Evolutionary conservation across 1,140 invertebrate genomes (phyloP), one percentile per base, ranked within the genome.

Genomic region (Drosophila aff.): DNA sequence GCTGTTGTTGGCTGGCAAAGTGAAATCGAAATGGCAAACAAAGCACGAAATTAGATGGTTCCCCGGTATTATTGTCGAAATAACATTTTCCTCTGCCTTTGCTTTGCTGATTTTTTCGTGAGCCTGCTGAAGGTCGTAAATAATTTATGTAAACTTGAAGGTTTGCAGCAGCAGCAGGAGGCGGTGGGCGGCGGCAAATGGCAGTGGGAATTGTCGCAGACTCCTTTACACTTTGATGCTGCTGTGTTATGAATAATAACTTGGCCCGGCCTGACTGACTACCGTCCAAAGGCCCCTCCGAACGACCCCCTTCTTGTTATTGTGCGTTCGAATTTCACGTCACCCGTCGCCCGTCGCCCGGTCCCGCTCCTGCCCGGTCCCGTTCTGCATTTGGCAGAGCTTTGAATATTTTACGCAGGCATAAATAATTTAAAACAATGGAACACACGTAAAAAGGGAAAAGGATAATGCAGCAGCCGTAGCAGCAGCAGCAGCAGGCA

Each of bases 401-500:
- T 89, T 89, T 89, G 85, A 89, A 89, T 89, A 89, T 89, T 89
- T 89, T 90, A 90, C 81, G 75, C 85, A 90, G 82, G 85, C 85
- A 89, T 89, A 89, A 89, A 89, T 89, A 89, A 89, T 89, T 90
- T 89, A 89, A 89, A 90, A 90, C 85, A 89, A 89, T 89, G 85
- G 75, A 82, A 84, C 85, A 90, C 85, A 90, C 85, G 85, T 90
- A 83, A 68, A 79, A 82, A 76, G 49, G 60, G 53, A 82, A 83
- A 89, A 84, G 84, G 85, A 89, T 89, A 90, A 90, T 85, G 71
- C 85, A 89, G 82, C 69, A 76, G 64, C 57, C 61, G 66, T 26
- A 63, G 44, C 44, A 62, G 31, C 10, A 60, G 57, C n/a, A 26
- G 21, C 28, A 23, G 59, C 13, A 33, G 41, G 36, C 6, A 55